A percentile compares a stretch with the other conserved stretches of the same genome.
phyloP scores from a whole-genome alignment of 1,140 invertebrate genomes.

The Orchestia grillus region DNA sequence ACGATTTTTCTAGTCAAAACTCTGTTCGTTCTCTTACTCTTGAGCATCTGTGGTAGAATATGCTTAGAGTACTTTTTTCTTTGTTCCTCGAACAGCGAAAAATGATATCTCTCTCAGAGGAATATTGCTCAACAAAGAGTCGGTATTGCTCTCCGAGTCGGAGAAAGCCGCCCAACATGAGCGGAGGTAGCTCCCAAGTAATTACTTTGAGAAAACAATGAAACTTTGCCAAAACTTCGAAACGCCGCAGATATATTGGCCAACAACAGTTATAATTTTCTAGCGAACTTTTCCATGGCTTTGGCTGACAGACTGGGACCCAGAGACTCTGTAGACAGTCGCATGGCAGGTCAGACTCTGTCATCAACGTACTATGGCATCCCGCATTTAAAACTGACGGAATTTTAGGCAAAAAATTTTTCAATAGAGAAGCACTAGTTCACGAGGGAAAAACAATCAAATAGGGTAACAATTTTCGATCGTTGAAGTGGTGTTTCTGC shows the following conservation, averaged over 20 bases:
- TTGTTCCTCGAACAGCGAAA: neutral
- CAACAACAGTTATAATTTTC: neutral
- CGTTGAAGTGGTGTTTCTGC: neutral
- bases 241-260: neutral
- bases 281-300: neutral
- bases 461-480: neutral
- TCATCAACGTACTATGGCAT: neutral
- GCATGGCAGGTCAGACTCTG: neutral
- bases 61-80: neutral
- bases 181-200: neutral
- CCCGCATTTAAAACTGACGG: neutral
- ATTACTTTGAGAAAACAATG: neutral
- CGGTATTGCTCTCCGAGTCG: neutral
- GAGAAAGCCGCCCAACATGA: neutral
- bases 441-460: no score
- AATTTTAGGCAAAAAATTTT: neutral
- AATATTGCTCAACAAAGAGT: neutral
- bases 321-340: neutral
- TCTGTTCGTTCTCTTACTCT: neutral
- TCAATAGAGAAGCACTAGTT: no score
- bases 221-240: neutral
- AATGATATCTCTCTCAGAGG: neutral
- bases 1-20: neutral
- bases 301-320: neutral
- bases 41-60: neutral